Evolutionary conservation across 2,888 invertebrate species (phyloP).

Genomic region (Quadroppia sp.): DNA sequence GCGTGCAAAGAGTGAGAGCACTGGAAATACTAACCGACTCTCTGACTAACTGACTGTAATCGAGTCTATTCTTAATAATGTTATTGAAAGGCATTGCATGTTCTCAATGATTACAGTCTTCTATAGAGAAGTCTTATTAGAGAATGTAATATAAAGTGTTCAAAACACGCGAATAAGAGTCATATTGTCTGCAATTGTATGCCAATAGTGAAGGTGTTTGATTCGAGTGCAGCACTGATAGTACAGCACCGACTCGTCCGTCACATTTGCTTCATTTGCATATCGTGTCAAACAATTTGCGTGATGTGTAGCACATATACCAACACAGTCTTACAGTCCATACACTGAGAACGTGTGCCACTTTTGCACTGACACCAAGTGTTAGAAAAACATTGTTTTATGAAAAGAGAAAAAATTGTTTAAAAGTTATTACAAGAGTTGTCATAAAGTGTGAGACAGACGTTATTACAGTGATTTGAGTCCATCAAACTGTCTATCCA

Average conservation of each 20-base stretch:
- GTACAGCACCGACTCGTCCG: background rate
- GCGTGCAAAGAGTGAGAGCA: slow-evolving; percentile 12
- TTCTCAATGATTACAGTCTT: slow-evolving; percentile 22
- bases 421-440: slow-evolving; percentile 33
- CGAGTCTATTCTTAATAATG: slow-evolving; percentile 24
- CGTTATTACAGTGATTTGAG: slow-evolving; percentile 31
- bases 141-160: slow-evolving; percentile 31
- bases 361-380: slow-evolving; percentile 10
- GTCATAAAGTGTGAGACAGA: slow-evolving; percentile 34
- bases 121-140: slow-evolving; percentile 6
- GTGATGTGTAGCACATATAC: slow-evolving; percentile 21
- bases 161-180: background rate
- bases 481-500: slow-evolving; percentile 9
- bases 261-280: slow-evolving; percentile 5
- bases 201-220: slow-evolving; percentile 23
- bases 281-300: slow-evolving; percentile 6
- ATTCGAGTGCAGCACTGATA: slow-evolving; percentile 21
- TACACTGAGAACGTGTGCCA: slow-evolving; percentile 20
- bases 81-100: slow-evolving; percentile 27
- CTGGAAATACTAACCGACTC: background rate
- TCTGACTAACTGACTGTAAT: slow-evolving; percentile 15
- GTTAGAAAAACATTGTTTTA: slow-evolving; percentile 23
- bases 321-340: background rate
- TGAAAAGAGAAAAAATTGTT: slow-evolving; percentile 16
- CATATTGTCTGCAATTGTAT: background rate